Base-by-base conservation (phyloP, 2,113 vertebrate genomes). In the Glaucomys volans region DNA sequence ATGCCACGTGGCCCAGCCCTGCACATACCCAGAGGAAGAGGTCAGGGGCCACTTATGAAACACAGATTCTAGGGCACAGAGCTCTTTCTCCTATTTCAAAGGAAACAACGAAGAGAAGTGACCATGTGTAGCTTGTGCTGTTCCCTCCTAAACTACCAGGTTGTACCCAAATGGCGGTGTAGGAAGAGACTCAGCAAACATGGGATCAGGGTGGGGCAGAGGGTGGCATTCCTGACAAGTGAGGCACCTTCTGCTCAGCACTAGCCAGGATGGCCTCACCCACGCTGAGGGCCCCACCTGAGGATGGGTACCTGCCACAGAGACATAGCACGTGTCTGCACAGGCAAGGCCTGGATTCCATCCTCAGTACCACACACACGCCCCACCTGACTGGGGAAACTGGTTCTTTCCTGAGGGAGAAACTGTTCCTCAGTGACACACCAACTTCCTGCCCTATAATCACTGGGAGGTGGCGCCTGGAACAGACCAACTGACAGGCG, bases 351-450 rank as follows among this genome's bases (percentile, higher is more conserved):
- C 35, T n/a, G 66, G 14, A 35, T n/a, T 69, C 66, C 16, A 69
- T 18, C 66, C 57, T 16, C 35, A 18, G 32, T 16, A 69, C 32
- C 32, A 69, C 59, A 11, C 59, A 57, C 52, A 52, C 52, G 17
- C 54, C 18, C 62, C 86, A 91, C 90, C 69, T 20, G 11, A 96
- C 87, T 67, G 62, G 95, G 91, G 24, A 95, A 95, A 97, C 96
- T 90, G 83, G 96, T 96, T 97, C 35, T 10, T 16, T 9, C 50
- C 57, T 28, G 1, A 42, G 59, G n/a, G 30, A 74, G 54, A 88
- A 57, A 83, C 52, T 94, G 86, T 82, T 84, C 75, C 14, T 76
- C 28, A 12, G 42, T 2, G 67, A 79, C 44, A n/a, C 0, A 24
- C 85, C 67, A 69, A 52, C 80, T 62, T 87, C 52, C 86, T 1